Evolutionary conservation across 2,113 vertebrate genomes (phyloP).

Genomic region (Gnathonemus longibarbis): DNA sequence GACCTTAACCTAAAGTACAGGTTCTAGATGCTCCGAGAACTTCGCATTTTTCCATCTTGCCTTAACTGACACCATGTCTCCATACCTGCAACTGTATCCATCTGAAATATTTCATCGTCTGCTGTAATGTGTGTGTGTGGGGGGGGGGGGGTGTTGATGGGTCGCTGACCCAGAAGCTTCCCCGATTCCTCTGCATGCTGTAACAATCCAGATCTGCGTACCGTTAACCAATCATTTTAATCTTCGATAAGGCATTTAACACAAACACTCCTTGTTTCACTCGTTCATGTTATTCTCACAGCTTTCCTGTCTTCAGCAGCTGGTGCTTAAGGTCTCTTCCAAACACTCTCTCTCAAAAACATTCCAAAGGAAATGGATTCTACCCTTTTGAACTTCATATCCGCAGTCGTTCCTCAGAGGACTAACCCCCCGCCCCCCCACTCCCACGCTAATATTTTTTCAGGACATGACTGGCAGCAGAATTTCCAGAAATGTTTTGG

Average conservation of each 20-base stretch:
- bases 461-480: background rate
- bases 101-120: background rate
- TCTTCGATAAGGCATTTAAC: background rate
- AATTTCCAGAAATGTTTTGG: background rate
- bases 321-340: background rate
- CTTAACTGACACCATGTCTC: constrained; percentile 44
- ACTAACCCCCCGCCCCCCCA: background rate
- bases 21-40: background rate
- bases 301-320: background rate
- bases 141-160: too few species aligned
- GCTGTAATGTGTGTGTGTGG: background rate
- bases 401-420: background rate
- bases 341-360: background rate
- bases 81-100: background rate
- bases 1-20: background rate
- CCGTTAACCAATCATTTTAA: background rate
- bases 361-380: constrained; percentile 1
- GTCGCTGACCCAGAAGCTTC: background rate
- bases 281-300: background rate
- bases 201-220: background rate
- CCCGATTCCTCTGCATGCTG: background rate
- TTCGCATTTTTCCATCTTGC: constrained; percentile 45
- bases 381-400: background rate
- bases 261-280: background rate
- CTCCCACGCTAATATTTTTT: background rate